Evolutionary conservation across 2,888 invertebrate species (phyloP), one percentile per base, ranked within the genome.

Genomic region (Girardia tigrina): DNA sequence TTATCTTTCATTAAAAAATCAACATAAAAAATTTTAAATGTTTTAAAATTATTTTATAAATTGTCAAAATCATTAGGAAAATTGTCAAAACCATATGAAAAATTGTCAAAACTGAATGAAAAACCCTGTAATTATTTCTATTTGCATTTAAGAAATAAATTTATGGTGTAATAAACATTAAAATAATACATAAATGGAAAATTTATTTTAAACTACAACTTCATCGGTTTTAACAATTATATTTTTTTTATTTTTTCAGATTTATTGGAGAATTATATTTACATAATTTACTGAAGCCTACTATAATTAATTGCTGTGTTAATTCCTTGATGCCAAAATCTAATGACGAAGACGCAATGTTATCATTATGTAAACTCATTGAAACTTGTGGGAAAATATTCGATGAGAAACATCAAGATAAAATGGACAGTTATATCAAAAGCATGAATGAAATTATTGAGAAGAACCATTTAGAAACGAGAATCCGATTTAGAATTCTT

Each of bases 201-300:
- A n/a, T n/a, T n/a, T n/a, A n/a, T n/a, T n/a, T n/a, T n/a, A n/a
- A n/a, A n/a, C n/a, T n/a, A n/a, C n/a, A n/a, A n/a, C n/a, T n/a
- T n/a, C n/a, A n/a, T n/a, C n/a, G n/a, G n/a, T n/a, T n/a, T n/a
- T n/a, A n/a, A n/a, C n/a, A n/a, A n/a, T n/a, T n/a, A n/a, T n/a
- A n/a, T n/a, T 56, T n/a, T 20, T 12, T 56, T 56, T 56, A n/a
- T 20, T 8, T 56, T 56, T 56, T 56, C 23, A 56, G 56, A n/a
- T 56, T 56, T 56, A 56, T 56, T 56, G 56, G 56, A 12, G 56
- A 56, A 56, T 56, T 56, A 56, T 56, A 56, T 56, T 4, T 56
- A 20, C 56, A 56, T 16, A 23, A 56, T n/a, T 56, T 56, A 56
- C 23, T 56, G n/a, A 56, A 56, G n/a, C 56, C 56, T 8, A 56